These are phyloP conservation scores for Melopsittacus undulatus DNA, from an alignment of 2,797 vertebrate species.

Conservation along the genomic window DNA sequence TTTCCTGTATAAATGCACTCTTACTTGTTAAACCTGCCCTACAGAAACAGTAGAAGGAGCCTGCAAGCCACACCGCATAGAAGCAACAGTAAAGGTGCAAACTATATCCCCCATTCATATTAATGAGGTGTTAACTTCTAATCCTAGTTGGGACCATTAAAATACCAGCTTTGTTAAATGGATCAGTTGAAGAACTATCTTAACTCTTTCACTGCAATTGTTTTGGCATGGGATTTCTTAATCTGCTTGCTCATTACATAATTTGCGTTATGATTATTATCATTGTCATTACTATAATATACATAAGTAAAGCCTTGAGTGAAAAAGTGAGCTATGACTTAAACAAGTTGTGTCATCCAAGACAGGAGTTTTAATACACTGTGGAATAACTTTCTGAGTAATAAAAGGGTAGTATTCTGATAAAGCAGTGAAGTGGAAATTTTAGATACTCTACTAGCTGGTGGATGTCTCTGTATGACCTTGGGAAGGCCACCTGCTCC, in stretches of 20 bases:
- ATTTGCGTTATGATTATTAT: background rate
- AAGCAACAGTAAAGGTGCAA: slow-evolving; percentile 49
- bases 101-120: slow-evolving; percentile 33
- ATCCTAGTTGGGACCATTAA: slow-evolving; percentile 53
- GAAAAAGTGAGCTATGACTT: background rate
- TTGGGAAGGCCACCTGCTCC: background rate
- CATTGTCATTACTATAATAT: background rate
- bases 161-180: background rate
- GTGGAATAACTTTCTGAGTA: background rate
- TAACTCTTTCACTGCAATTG: slow-evolving; percentile 29
- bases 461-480: background rate
- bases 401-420: background rate
- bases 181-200: background rate
- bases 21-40: background rate
- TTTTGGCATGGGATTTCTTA: background rate
- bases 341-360: background rate
- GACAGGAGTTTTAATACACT: background rate
- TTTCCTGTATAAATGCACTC: background rate
- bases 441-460: background rate
- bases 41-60: background rate
- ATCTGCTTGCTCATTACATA: background rate
- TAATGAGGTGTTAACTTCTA: slow-evolving; percentile 66
- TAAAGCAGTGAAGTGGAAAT: background rate
- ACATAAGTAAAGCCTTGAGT: background rate
- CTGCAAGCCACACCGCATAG: background rate